Evolutionary conservation across 2,888 invertebrate genomes (phyloP).

Genomic region (Allophyes oxyacanthae): DNA sequence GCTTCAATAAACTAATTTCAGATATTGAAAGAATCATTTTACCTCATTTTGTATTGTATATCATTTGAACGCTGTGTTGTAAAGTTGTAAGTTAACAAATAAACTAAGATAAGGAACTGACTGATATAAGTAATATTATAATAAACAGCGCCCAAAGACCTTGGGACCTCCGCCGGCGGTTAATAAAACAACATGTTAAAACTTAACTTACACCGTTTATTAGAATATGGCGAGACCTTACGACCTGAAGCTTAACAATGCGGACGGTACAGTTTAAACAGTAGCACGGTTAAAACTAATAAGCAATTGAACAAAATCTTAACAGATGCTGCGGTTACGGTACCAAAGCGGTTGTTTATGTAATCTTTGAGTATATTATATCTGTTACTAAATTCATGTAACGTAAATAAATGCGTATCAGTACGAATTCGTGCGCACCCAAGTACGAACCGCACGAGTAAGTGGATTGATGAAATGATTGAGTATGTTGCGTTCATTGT

Average conservation of each 20-base stretch:
- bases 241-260: conserved; percentile 19
- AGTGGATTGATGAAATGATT: neutral
- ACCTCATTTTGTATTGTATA: too few relatives aligned
- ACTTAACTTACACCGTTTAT: conserved; percentile 43
- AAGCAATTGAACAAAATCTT: neutral
- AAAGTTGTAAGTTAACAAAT: conserved; percentile 7
- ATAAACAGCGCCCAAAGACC: conserved; percentile 2
- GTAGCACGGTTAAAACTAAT: neutral
- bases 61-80: too few relatives aligned
- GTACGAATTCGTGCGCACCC: conserved; percentile 25
- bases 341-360: neutral
- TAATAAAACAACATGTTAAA: conserved; percentile 32
- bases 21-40: neutral
- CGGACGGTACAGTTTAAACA: neutral
- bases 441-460: neutral
- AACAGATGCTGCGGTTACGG: too few relatives aligned
- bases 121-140: conserved; percentile 1
- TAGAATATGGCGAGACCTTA: conserved; percentile 12
- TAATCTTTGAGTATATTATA: neutral
- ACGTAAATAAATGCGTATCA: conserved; percentile 37
- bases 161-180: conserved; percentile 2
- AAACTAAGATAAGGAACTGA: conserved; percentile 17
- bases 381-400: neutral
- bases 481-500: neutral
- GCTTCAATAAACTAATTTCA: neutral